Percentiles rank a stretch among this genome's conserved stretches.
phyloP scores from a whole-genome alignment of 1,140 invertebrate species.

The Sycophila sp. region DNA sequence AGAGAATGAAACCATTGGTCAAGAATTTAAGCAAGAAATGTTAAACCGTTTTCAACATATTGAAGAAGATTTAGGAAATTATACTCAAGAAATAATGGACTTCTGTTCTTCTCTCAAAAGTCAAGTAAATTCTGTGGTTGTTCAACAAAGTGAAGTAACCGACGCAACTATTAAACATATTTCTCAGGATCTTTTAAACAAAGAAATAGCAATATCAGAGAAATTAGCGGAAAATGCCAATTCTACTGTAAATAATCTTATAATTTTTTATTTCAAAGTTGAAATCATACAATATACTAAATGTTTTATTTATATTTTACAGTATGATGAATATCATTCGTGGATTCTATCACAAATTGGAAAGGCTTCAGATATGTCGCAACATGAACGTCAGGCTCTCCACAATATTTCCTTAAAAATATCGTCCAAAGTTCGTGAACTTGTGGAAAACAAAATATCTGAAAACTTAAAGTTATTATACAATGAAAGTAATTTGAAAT shows the following conservation, averaged over 20 bases:
- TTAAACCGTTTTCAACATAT: constrained; percentile 46
- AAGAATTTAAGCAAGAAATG: constrained; percentile 52
- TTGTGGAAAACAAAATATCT: constrained; percentile 50
- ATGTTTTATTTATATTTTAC: constrained; percentile 25
- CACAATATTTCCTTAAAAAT: constrained; percentile 43
- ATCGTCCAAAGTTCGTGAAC: constrained; percentile 47
- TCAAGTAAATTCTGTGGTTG: constrained; percentile 45
- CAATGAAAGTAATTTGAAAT: constrained; percentile 46
- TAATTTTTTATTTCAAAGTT: not conserved
- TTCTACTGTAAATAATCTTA: constrained; percentile 45
- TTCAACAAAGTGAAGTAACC: constrained; percentile 41
- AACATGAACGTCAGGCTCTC: constrained; percentile 46
- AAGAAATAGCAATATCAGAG: constrained; percentile 37
- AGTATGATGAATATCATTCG: constrained; percentile 51
- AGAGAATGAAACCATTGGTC: constrained; percentile 53
- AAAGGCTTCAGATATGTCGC: constrained; percentile 40
- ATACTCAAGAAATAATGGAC: constrained; percentile 49
- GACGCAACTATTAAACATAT: constrained; percentile 45
- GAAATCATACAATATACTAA: constrained; percentile 14
- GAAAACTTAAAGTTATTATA: constrained; percentile 50
- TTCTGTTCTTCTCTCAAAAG: constrained; percentile 52
- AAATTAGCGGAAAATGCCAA: constrained; percentile 46
- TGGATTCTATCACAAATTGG: constrained; percentile 49
- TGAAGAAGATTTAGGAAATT: constrained; percentile 48
- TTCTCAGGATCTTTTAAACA: constrained; percentile 44